Evolutionary conservation across 2,113 vertebrate genomes (phyloP).

Genomic region (Archilochus colubris): DNA sequence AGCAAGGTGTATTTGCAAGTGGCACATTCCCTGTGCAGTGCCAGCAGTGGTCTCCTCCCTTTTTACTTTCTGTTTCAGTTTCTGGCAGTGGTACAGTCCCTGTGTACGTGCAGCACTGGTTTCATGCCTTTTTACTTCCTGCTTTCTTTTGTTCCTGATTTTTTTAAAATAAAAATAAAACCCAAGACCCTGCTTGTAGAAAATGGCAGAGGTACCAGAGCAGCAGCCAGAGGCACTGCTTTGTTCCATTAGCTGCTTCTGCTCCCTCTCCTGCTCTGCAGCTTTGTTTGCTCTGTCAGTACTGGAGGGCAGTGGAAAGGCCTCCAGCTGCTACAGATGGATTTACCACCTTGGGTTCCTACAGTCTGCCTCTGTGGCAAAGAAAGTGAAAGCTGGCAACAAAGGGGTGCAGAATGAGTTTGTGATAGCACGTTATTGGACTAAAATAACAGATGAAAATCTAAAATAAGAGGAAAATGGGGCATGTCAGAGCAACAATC

Average conservation of each 20-base stretch:
- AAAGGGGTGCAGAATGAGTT: not conserved
- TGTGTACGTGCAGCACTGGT: fast-evolving
- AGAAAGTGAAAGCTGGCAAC: not conserved
- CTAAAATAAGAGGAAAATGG: not conserved
- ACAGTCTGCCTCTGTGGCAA: not conserved
- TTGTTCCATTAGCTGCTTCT: not conserved
- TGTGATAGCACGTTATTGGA: not conserved
- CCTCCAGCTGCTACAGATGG: not conserved
- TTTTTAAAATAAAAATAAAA: too few relatives aligned
- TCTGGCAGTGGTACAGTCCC: fast-evolving
- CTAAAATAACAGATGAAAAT: not conserved
- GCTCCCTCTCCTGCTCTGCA: not conserved
- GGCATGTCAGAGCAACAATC: not conserved
- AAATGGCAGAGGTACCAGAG: not conserved
- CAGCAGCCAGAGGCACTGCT: not conserved
- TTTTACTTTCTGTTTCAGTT: constrained; percentile 35
- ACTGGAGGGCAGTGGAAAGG: not conserved
- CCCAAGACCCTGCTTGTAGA: not conserved
- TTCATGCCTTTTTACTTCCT: not conserved
- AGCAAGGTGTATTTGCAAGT: not conserved
- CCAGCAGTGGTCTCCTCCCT: not conserved
- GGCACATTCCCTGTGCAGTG: fast-evolving
- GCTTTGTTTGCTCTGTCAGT: not conserved
- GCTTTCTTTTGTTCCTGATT: not conserved
- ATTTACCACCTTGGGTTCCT: not conserved